A percentile compares a stretch with the other conserved stretches of the same genome.
Evolutionary conservation across 1,140 invertebrate genomes (phyloP).

Genomic region (Campodea augens): DNA sequence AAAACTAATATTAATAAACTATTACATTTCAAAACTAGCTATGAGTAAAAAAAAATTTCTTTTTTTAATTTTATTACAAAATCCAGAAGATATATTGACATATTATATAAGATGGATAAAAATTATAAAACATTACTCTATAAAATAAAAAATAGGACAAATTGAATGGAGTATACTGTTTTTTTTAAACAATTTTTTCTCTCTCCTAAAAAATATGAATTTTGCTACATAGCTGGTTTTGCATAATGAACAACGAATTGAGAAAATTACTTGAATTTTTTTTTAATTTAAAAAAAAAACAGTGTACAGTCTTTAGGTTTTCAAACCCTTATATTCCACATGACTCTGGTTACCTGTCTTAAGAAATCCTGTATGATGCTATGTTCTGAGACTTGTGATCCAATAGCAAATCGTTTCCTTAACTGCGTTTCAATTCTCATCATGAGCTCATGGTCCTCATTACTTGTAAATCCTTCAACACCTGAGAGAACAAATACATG

Average conservation of each 20-base stretch:
- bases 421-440: slow-evolving; percentile 83
- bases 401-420: slow-evolving; percentile 85
- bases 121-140: no score
- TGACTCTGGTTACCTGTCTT: slow-evolving; percentile 41
- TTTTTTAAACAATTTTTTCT: no score
- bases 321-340: not conserved
- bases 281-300: not conserved
- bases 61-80: no score
- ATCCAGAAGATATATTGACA: no score
- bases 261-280: not conserved
- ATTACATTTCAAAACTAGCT: not conserved
- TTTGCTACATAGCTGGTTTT: no score
- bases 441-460: slow-evolving; percentile 82
- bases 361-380: slow-evolving; percentile 87
- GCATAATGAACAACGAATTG: no score
- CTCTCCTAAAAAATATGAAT: no score
- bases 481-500: slow-evolving; percentile 31
- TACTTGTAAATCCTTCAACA: slow-evolving; percentile 89
- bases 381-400: slow-evolving; percentile 87
- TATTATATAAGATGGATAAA: no score
- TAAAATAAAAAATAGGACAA: no score
- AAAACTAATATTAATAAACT: not conserved
- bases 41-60: no score
- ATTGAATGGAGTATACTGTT: no score
- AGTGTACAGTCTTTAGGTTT: not conserved